These are phyloP conservation scores for Struthio camelus DNA, from an alignment of 2,113 vertebrate species.

Conservation along the genomic window DNA sequence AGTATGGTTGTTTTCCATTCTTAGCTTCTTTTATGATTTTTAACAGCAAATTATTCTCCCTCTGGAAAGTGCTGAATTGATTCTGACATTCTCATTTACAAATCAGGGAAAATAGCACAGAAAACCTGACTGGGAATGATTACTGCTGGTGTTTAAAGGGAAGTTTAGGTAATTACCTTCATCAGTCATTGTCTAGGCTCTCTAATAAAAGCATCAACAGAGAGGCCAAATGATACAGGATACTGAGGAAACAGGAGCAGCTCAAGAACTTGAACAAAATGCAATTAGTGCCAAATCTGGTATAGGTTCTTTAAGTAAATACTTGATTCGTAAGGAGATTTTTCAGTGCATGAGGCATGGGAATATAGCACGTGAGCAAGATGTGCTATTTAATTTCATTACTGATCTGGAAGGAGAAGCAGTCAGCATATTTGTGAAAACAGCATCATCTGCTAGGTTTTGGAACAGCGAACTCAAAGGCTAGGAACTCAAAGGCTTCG, in stretches of 20 bases:
- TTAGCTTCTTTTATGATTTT: not conserved
- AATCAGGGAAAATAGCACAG: not conserved
- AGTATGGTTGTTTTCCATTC: not conserved
- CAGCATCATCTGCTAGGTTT: not conserved
- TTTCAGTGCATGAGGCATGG: not conserved
- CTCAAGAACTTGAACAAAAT: not conserved
- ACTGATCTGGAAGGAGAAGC: not conserved
- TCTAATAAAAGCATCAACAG: not conserved
- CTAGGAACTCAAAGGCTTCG: not conserved
- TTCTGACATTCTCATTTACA: not conserved
- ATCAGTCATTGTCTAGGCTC: not conserved
- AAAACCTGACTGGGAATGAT: not conserved
- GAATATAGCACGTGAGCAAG: not conserved
- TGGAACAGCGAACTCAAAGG: not conserved
- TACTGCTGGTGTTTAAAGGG: not conserved
- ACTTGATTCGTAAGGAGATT: not conserved
- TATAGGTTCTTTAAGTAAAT: not conserved
- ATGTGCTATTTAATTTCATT: not conserved
- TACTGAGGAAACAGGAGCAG: not conserved
- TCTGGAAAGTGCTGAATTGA: not conserved
- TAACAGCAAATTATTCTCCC: not conserved
- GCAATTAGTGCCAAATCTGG: not conserved
- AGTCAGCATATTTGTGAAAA: not conserved
- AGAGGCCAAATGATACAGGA: not conserved
- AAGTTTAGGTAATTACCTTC: not conserved